A percentile compares a stretch with the other conserved stretches of the same genome.
phyloP scores from a whole-genome alignment of 2,113 vertebrate genomes.

The Odobenus rosmarus region DNA sequence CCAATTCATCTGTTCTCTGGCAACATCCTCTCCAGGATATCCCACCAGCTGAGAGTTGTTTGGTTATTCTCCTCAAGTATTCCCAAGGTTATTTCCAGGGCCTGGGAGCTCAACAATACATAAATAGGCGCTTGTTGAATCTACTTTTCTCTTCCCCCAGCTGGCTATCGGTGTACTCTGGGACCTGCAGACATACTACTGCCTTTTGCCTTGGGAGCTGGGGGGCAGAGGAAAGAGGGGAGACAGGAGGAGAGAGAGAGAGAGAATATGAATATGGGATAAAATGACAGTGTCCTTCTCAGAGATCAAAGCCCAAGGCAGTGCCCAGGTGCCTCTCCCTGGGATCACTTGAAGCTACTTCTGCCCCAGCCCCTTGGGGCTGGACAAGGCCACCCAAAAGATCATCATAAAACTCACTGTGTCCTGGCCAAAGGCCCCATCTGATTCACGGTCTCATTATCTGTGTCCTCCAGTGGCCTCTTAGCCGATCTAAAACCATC shows the following conservation, averaged over 20 bases:
- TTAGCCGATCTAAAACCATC: background rate
- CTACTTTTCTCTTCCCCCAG: background rate
- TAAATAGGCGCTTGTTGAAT: background rate
- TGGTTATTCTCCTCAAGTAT: too few relatives aligned
- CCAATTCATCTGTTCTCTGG: background rate
- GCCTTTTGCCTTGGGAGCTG: background rate
- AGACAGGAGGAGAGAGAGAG: too few relatives aligned
- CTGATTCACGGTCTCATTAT: background rate
- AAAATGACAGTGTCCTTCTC: background rate
- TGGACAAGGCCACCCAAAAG: too few relatives aligned
- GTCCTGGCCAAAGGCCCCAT: background rate
- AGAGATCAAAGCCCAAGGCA: background rate
- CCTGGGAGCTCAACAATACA: background rate
- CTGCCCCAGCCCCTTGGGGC: background rate
- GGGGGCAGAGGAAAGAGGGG: too few relatives aligned
- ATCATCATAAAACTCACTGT: background rate
- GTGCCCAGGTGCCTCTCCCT: background rate
- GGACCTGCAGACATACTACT: background rate
- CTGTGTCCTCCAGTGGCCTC: background rate
- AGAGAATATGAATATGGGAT: background rate
- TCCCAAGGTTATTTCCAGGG: background rate
- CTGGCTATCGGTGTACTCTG: background rate
- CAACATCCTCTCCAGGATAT: background rate
- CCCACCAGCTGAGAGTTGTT: background rate
- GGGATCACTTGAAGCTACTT: background rate